Evolutionary conservation across 2,888 invertebrate species (phyloP), one percentile per base, ranked within the genome.

Genomic region (Sympetrum striolatum): DNA sequence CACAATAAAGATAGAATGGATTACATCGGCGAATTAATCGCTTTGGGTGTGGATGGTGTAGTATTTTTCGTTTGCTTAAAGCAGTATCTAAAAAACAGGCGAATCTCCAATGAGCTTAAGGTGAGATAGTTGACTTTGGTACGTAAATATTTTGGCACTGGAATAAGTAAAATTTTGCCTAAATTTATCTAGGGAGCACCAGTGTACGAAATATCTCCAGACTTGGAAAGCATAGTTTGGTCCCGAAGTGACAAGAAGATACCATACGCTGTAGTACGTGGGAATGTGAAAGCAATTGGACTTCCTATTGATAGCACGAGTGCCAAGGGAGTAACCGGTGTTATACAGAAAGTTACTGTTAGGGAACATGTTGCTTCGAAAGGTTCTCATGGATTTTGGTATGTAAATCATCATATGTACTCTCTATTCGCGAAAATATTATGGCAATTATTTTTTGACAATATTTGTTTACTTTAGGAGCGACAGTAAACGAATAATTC

Each of bases 361-460:
- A 97, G 97, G 93, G 97, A 98, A 94, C 97, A 97, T 94, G 96
- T 97, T 8, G 96, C 97, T 91, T 96, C 97, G n/a, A 95, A 97
- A 92, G 97, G 96, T 58, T 96, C 97, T 8, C 96, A 97, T n/a
- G 98, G 98, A 6, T 97, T 97, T 94, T 98, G 98, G 98, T 94
- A 92, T 1, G 53, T 53, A 53, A 91, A 91, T 90, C 80, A 14
- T 37, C 73, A 4, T 18, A 14, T 64, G 22, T 22, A 6, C n/a
- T 37, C 25, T 25, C 3, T 14, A 25, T 73, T 39, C 2, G 37
- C 0, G 37, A 86, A n/a, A 10, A 31, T n/a, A n/a, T n/a, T n/a
- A n/a, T n/a, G n/a, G n/a, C n/a, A n/a, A 64, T 22, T 15, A 5
- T n/a, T 18, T 44, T 48, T 39, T 44, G 6, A 48, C 18, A 53